phyloP scores from a whole-genome alignment of 2,113 vertebrate genomes.

The Melanostigma gelatinosum region DNA sequence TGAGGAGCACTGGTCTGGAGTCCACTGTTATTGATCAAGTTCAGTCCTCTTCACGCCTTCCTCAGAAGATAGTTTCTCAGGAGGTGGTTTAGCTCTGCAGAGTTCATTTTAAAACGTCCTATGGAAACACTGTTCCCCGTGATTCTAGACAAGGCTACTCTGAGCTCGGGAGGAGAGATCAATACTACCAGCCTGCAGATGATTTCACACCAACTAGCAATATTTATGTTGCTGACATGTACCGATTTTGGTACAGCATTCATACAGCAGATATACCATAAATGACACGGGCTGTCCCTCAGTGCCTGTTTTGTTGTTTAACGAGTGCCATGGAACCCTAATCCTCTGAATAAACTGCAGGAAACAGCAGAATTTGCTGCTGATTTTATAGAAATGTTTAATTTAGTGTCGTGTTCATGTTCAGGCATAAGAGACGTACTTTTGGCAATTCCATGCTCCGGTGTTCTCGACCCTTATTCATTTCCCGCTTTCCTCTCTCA shows the following conservation, averaged over 20 bases:
- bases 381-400: slow-evolving; percentile 24
- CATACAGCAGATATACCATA: background rate
- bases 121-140: background rate
- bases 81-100: background rate
- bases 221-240: background rate
- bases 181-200: slow-evolving; percentile 12
- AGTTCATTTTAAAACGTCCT: background rate
- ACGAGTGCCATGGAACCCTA: background rate
- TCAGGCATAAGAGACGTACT: slow-evolving; percentile 6
- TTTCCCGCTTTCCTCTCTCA: slow-evolving; percentile 53
- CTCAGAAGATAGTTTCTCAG: background rate
- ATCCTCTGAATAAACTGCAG: slow-evolving; percentile 27
- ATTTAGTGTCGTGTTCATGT: slow-evolving; percentile 23
- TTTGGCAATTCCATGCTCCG: slow-evolving; percentile 33
- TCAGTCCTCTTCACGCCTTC: slow-evolving; percentile 13
- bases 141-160: background rate
- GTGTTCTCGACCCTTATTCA: slow-evolving; percentile 58
- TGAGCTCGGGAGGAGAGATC: slow-evolving; percentile 3
- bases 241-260: background rate
- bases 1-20: slow-evolving; percentile 14
- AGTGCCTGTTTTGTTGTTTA: background rate
- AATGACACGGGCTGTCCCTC: background rate
- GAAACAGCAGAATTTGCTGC: background rate
- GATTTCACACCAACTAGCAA: background rate
- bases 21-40: slow-evolving; percentile 50